These are phyloP conservation scores for Leguminivora glycinivorella DNA, from an alignment of 1,140 invertebrate genomes.

Conservation along the genomic window DNA sequence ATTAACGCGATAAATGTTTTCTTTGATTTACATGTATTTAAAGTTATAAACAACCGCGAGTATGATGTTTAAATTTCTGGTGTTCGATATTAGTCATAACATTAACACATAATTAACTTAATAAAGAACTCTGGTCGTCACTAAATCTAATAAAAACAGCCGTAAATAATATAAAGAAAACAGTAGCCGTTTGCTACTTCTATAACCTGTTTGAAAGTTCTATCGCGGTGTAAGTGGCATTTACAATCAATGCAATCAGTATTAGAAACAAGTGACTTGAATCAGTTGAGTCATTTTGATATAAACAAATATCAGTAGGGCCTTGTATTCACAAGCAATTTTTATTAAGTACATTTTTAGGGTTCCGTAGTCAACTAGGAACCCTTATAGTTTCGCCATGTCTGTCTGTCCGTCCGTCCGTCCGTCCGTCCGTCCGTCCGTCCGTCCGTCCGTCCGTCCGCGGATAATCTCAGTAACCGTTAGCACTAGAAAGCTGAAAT, in stretches of 20 bases:
- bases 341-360: too few species aligned
- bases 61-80: neutral
- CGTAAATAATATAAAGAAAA: neutral
- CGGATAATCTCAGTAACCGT: too few species aligned
- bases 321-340: too few species aligned
- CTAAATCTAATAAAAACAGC: neutral
- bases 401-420: too few species aligned
- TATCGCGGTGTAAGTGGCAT: neutral
- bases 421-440: too few species aligned
- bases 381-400: too few species aligned
- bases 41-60: neutral
- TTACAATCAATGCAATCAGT: neutral
- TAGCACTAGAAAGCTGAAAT: too few species aligned
- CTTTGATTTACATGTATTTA: neutral
- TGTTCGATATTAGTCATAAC: too few species aligned
- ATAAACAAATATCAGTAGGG: too few species aligned
- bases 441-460: too few species aligned
- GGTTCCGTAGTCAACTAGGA: too few species aligned
- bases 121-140: neutral
- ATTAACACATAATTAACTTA: neutral
- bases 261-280: neutral
- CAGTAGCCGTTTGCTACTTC: neutral
- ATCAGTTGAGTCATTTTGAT: too few species aligned
- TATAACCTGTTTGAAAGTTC: neutral
- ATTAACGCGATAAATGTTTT: neutral